Evolutionary conservation across 2,888 invertebrate species (phyloP).

Genomic region (Coelopa pilipes): DNA sequence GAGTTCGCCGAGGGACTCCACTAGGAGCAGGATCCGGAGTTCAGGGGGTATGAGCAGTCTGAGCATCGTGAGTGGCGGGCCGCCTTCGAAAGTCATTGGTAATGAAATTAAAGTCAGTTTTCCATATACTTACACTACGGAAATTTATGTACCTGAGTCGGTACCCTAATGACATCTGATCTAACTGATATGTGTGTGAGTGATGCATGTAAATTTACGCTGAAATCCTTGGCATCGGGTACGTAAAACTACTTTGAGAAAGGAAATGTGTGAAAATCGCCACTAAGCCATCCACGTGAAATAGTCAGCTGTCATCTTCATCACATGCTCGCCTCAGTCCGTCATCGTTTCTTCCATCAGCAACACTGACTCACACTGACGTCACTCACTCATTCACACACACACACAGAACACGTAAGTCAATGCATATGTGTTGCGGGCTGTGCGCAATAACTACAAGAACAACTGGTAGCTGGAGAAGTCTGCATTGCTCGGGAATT

Average conservation of each 20-base stretch:
- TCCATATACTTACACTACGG: conserved; percentile 38
- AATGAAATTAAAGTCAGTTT: conserved; percentile 40
- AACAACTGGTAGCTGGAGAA: no score
- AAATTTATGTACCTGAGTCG: conserved; percentile 40
- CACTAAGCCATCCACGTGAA: not conserved
- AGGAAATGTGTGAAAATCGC: not conserved
- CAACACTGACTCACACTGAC: no score
- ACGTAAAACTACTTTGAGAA: not conserved
- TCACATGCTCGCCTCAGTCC: not conserved
- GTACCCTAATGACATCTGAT: not conserved
- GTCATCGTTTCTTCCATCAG: no score
- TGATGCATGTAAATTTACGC: not conserved
- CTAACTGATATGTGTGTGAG: conserved; percentile 17
- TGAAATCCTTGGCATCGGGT: not conserved
- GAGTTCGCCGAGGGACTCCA: no score
- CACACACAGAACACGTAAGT: no score
- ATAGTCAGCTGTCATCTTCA: not conserved
- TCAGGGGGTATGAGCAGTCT: no score
- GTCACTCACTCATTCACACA: no score
- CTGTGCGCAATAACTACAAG: no score
- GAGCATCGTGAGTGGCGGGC: not conserved
- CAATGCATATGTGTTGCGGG: no score
- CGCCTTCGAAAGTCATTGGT: conserved; percentile 32
- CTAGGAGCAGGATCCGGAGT: no score
- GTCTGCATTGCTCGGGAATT: no score